These are phyloP conservation scores for Mionectes macconnelli DNA, from an alignment of 2,113 vertebrate genomes.

Conservation along the genomic window DNA sequence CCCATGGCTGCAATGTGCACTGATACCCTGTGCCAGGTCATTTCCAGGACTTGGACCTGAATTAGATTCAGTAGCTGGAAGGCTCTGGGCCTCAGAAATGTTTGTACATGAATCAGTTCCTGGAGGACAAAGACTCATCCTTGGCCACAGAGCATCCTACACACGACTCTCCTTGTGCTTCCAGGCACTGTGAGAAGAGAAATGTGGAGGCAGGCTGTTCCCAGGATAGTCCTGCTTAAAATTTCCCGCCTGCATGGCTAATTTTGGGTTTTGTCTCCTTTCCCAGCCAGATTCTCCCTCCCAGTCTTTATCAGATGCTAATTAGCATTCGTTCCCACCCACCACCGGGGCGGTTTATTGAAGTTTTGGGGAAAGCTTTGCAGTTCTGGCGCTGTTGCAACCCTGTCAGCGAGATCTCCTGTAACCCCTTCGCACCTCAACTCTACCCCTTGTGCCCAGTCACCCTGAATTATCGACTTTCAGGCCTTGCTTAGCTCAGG, in stretches of 20 bases:
- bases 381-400: not conserved
- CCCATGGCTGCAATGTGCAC: not conserved
- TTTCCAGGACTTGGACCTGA: conserved; percentile 32
- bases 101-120: conserved; percentile 24
- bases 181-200: conserved; percentile 45
- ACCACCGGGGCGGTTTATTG: not conserved
- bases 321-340: conserved; percentile 42
- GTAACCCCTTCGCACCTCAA: not conserved
- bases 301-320: conserved; percentile 45
- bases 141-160: not conserved
- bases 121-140: conserved; percentile 26
- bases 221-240: conserved; percentile 5
- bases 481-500: not conserved
- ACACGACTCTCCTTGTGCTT: conserved; percentile 1
- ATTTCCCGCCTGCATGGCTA: conserved; percentile 23
- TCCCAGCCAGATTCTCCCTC: conserved; percentile 34
- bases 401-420: not conserved
- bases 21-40: not conserved
- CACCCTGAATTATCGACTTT: not conserved
- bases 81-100: not conserved
- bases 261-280: conserved; percentile 5
- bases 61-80: conserved; percentile 32
- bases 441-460: not conserved
- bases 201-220: conserved; percentile 44
- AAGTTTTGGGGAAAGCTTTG: not conserved